phyloP scores from a whole-genome alignment of 2,113 vertebrate genomes.

The Acrocephalus kingi region DNA sequence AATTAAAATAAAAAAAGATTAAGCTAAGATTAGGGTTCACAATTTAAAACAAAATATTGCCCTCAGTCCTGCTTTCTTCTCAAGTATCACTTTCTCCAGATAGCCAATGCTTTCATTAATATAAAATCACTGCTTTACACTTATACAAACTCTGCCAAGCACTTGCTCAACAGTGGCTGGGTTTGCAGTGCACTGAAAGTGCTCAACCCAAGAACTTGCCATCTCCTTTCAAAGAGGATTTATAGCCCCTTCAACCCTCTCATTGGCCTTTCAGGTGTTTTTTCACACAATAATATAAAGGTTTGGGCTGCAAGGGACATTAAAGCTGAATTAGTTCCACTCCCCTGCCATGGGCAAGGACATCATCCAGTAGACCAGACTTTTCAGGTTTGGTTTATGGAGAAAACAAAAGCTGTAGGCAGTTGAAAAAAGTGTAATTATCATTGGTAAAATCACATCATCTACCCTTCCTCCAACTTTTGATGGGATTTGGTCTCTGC shows the following conservation, averaged over 20 bases:
- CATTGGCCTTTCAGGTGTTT: neutral
- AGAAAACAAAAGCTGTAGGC: neutral
- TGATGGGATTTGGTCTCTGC: neutral
- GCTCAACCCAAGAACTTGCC: neutral
- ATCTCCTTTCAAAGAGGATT: neutral
- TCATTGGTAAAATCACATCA: neutral
- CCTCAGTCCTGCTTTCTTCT: neutral
- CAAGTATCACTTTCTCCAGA: neutral
- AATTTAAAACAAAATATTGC: neutral
- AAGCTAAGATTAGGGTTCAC: neutral
- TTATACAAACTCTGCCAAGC: neutral
- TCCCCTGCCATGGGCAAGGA: neutral
- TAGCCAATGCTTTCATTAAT: neutral
- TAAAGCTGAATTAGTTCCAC: neutral
- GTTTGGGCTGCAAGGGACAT: neutral
- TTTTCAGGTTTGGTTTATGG: neutral
- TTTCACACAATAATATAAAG: neutral
- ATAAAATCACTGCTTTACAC: neutral
- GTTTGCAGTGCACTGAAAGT: neutral
- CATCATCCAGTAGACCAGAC: neutral
- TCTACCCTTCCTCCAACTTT: neutral
- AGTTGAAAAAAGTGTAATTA: neutral
- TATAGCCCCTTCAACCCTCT: neutral
- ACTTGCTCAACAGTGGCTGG: neutral
- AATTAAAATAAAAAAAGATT: neutral